Evolutionary conservation across 1,140 invertebrate genomes (phyloP).

Genomic region (Drosophila tropicalis): DNA sequence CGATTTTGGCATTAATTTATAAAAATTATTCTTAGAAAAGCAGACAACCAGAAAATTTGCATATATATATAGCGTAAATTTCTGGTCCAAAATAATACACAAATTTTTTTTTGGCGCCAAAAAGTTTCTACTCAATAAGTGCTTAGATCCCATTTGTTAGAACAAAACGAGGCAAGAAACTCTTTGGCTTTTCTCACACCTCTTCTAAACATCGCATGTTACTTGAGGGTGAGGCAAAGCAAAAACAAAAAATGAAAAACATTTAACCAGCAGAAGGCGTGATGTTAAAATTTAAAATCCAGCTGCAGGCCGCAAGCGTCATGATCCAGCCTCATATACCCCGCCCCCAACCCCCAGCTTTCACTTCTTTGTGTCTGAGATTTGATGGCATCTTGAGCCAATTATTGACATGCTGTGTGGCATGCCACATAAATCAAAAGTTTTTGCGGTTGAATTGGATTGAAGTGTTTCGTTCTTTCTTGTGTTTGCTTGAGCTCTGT

Average conservation of each 20-base stretch:
- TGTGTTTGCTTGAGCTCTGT: too few species aligned
- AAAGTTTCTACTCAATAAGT: background rate
- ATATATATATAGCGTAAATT: background rate
- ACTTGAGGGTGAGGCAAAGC: background rate
- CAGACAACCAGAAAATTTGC: constrained; percentile 29
- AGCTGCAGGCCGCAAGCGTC: constrained; percentile 35
- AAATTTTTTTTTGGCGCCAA: background rate
- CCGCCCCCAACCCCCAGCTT: too few species aligned
- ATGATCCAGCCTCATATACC: background rate
- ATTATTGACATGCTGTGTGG: constrained; percentile 61
- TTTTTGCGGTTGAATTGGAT: constrained; percentile 18
- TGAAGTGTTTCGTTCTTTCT: background rate
- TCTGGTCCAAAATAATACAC: too few species aligned
- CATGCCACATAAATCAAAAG: constrained; percentile 68
- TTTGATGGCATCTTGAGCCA: constrained; percentile 56
- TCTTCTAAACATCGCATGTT: background rate
- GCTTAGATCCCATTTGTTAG: constrained; percentile 2
- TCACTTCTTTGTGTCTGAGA: background rate
- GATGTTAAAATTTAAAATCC: constrained; percentile 34
- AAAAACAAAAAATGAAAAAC: background rate
- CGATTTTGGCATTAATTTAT: too few species aligned
- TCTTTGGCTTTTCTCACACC: constrained; percentile 47
- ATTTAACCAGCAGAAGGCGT: too few species aligned
- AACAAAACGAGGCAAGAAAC: constrained; percentile 34
- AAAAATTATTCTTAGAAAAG: too few species aligned